Evolutionary conservation across 2,888 invertebrate species (phyloP).

Genomic region (Drosophila maculinotata): DNA sequence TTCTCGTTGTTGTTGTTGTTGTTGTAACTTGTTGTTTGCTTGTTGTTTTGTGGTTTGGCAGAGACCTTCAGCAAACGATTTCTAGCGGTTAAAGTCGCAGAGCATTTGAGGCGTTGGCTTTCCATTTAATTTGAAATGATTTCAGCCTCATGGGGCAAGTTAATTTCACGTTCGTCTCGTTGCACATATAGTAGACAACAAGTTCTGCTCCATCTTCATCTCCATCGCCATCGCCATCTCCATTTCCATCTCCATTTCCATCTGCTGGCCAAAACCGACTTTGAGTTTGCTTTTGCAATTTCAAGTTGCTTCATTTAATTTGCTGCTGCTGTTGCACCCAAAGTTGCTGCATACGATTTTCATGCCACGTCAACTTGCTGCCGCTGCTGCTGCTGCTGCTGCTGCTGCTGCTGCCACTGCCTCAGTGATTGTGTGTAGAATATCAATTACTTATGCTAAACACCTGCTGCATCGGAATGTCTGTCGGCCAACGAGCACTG

Average conservation of each 20-base stretch:
- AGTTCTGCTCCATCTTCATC: conserved; percentile 9
- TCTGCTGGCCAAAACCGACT: conserved; percentile 34
- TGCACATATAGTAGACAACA: conserved; percentile 22
- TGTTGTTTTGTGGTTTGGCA: background rate
- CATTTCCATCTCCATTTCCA: conserved; percentile 17
- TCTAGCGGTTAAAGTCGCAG: too few species aligned
- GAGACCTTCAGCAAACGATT: conserved; percentile 27
- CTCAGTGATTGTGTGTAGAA: conserved; percentile 82
- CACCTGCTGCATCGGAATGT: conserved; percentile 85
- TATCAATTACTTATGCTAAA: conserved; percentile 85
- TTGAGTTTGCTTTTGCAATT: conserved; percentile 57
- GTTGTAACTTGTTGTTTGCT: too few species aligned
- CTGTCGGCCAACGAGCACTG: conserved; percentile 61
- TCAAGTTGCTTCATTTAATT: conserved; percentile 69
- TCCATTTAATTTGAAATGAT: conserved; percentile 50
- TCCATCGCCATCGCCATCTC: too few species aligned
- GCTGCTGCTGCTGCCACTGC: conserved; percentile 24
- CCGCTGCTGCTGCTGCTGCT: conserved; percentile 18
- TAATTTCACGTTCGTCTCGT: conserved; percentile 44
- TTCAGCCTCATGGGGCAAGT: conserved; percentile 40
- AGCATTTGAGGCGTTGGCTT: conserved; percentile 55
- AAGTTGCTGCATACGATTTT: conserved; percentile 47
- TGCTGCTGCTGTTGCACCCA: conserved; percentile 46
- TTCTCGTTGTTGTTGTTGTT: too few species aligned
- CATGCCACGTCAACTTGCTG: conserved; percentile 46